These are phyloP conservation scores for Acrocyrtus sp. DNA, from an alignment of 2,888 invertebrate species.

Conservation along the genomic window DNA sequence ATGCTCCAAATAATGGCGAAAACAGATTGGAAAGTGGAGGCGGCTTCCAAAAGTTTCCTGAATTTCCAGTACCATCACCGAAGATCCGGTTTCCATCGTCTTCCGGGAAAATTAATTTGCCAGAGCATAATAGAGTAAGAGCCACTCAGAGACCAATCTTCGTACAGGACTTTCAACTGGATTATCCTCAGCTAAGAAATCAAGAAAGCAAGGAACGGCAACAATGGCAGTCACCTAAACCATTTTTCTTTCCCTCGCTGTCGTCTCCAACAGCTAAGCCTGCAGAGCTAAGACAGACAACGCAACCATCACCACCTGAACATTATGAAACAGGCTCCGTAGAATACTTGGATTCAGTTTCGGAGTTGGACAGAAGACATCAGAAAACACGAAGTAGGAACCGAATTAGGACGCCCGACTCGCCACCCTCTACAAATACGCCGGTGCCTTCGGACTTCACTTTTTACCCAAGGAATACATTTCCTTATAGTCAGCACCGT, in stretches of 20 bases:
- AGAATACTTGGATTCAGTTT: slow-evolving; percentile 31
- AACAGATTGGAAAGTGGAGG: not conserved
- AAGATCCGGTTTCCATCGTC: slow-evolving; percentile 23
- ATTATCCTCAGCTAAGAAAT: slow-evolving; percentile 7
- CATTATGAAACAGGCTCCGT: slow-evolving; percentile 25
- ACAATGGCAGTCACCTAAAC: slow-evolving; percentile 18
- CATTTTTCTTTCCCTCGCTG: slow-evolving; percentile 1
- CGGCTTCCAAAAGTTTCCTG: slow-evolving; percentile 11
- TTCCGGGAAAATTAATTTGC: not conserved
- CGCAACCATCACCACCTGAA: slow-evolving; percentile 8
- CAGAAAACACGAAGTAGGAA: slow-evolving; percentile 32
- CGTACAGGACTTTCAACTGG: slow-evolving; percentile 23
- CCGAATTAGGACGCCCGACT: slow-evolving; percentile 6
- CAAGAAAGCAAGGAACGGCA: not conserved
- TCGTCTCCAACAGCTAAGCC: not conserved
- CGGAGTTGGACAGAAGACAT: slow-evolving; percentile 34
- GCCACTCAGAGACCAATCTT: slow-evolving; percentile 21
- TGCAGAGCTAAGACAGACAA: not conserved
- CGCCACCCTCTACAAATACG: slow-evolving; percentile 6
- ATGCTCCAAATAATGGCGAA: not conserved
- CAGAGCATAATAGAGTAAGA: not conserved
- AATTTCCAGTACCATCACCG: not conserved
- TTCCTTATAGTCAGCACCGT: not conserved
- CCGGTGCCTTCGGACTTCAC: slow-evolving; percentile 22
- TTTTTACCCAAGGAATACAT: slow-evolving; percentile 11